phyloP scores from a whole-genome alignment of 2,797 vertebrate species.

The Meda fulgida region DNA sequence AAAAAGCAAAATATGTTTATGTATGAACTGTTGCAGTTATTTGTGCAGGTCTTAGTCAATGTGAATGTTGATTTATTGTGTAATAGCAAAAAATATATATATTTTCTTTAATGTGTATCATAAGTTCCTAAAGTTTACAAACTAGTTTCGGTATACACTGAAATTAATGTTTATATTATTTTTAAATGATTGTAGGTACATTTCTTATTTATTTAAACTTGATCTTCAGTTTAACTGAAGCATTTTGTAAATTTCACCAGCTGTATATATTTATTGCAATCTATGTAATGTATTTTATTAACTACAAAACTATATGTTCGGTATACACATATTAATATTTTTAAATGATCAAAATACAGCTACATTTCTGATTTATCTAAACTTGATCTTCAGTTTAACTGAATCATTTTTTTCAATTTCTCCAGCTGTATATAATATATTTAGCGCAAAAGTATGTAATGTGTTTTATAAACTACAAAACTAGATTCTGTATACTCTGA shows the following conservation, averaged over 20 bases:
- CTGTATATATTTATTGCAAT: background rate
- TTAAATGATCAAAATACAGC: background rate
- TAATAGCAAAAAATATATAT: background rate
- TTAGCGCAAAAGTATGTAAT: background rate
- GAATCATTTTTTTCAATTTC: background rate
- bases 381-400: background rate
- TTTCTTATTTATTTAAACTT: background rate
- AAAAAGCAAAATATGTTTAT: constrained; percentile 73
- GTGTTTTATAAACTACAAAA: background rate
- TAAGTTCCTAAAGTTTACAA: background rate
- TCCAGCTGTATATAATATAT: too few species aligned
- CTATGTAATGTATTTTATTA: background rate
- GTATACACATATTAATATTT: too few species aligned
- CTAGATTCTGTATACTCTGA: background rate
- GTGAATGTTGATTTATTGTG: background rate
- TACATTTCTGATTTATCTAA: background rate
- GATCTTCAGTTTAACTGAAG: background rate
- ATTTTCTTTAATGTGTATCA: too few species aligned
- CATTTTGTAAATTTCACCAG: background rate
- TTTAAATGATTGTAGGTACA: background rate
- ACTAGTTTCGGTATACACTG: background rate
- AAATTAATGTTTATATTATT: background rate
- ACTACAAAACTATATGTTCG: background rate
- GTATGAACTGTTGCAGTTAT: constrained; percentile 48
- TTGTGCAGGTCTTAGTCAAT: background rate